phyloP scores from a whole-genome alignment of 2,888 invertebrate genomes.

The Lissocephala sabroskyi region DNA sequence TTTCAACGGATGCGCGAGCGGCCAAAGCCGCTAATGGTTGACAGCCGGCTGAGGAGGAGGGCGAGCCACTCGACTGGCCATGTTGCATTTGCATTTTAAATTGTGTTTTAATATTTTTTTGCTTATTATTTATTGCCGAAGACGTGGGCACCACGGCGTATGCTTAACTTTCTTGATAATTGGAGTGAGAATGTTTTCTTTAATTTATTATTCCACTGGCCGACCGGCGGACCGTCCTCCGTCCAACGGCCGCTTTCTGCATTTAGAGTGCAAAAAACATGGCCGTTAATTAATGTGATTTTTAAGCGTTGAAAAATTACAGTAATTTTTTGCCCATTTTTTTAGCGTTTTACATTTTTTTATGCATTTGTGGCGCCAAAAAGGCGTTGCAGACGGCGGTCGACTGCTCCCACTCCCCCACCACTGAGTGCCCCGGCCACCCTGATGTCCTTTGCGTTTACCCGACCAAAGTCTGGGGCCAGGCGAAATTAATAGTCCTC shows the following conservation, averaged over 20 bases:
- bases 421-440: background rate
- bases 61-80: constrained; percentile 1
- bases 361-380: constrained; percentile 30
- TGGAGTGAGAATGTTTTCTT: constrained; percentile 62
- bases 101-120: constrained; percentile 43
- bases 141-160: constrained; percentile 36
- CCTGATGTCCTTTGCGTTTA: background rate
- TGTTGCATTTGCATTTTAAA: constrained; percentile 58
- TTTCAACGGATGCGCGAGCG: constrained; percentile 32
- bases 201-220: constrained; percentile 32
- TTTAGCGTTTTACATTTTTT: constrained; percentile 5
- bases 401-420: constrained; percentile 5
- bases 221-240: no score
- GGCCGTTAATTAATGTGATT: constrained; percentile 47
- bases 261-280: constrained; percentile 30
- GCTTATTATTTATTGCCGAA: constrained; percentile 49
- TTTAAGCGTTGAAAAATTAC: constrained; percentile 34
- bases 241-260: no score
- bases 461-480: background rate
- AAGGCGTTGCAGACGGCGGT: constrained; percentile 33
- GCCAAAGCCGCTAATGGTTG: background rate
- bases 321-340: constrained; percentile 15
- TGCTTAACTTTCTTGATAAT: constrained; percentile 62
- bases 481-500: background rate
- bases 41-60: background rate